Evolutionary conservation across 2,888 invertebrate genomes (phyloP).

Genomic region (Drosophila atripex): DNA sequence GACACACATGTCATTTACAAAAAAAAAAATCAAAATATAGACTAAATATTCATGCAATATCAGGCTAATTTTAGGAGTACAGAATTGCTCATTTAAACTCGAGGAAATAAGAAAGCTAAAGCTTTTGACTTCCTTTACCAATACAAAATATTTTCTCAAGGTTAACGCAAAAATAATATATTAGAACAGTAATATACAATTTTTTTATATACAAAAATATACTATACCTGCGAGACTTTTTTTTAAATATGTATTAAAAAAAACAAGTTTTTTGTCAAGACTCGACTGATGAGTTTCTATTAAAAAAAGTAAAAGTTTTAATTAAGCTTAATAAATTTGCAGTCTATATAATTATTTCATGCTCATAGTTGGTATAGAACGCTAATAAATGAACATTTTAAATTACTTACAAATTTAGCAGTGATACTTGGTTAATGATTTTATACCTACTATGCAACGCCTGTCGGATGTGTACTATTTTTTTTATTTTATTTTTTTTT

Average conservation of each 20-base stretch:
- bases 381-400: not conserved
- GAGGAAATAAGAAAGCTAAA: slow-evolving; percentile 17
- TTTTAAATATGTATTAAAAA: slow-evolving; percentile 70
- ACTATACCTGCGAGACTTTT: slow-evolving; percentile 28
- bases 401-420: slow-evolving; percentile 8
- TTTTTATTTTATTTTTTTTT: not conserved
- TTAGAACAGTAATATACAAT: slow-evolving; percentile 76
- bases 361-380: too few relatives aligned
- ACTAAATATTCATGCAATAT: slow-evolving; percentile 23
- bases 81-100: slow-evolving; percentile 62
- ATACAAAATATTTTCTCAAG: slow-evolving; percentile 57
- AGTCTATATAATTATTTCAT: not conserved
- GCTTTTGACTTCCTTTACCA: slow-evolving; percentile 48
- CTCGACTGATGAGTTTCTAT: slow-evolving; percentile 40
- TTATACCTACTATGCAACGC: slow-evolving; percentile 64
- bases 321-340: slow-evolving; percentile 18
- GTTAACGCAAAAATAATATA: slow-evolving; percentile 74
- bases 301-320: slow-evolving; percentile 25
- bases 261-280: slow-evolving; percentile 60
- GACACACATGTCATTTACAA: slow-evolving; percentile 30
- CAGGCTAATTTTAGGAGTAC: slow-evolving; percentile 46
- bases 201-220: slow-evolving; percentile 61
- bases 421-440: slow-evolving; percentile 73
- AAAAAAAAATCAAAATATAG: slow-evolving; percentile 32
- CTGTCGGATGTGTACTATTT: slow-evolving; percentile 36